These are phyloP conservation scores for Helarctos malayanus DNA, from an alignment of 2,797 vertebrate species.

Conservation along the genomic window DNA sequence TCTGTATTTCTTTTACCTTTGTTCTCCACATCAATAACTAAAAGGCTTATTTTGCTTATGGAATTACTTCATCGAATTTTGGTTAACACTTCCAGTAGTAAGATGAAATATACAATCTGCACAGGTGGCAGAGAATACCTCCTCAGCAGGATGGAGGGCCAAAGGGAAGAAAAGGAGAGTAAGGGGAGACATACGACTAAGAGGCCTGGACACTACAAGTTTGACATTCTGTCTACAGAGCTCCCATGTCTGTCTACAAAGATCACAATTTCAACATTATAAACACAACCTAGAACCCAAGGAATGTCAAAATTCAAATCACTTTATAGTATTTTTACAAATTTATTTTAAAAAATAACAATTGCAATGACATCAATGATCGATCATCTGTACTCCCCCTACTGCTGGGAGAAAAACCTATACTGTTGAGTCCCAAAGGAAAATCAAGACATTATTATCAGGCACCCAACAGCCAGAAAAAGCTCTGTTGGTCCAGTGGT, in stretches of 20 bases:
- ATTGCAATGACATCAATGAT: conserved; percentile 82
- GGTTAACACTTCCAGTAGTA: background rate
- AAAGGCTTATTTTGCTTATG: background rate
- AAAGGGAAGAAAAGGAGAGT: background rate
- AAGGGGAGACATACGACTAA: background rate
- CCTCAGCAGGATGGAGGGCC: background rate
- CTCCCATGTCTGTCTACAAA: background rate
- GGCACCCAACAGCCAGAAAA: conserved; percentile 78
- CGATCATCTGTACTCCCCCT: conserved; percentile 78
- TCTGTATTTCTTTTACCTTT: background rate
- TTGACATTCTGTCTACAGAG: background rate
- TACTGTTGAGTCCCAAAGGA: conserved; percentile 71
- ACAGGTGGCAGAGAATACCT: background rate
- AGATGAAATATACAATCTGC: background rate
- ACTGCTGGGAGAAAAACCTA: conserved; percentile 44
- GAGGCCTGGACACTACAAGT: background rate
- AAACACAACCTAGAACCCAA: background rate
- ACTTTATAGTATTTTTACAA: conserved; percentile 81
- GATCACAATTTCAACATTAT: background rate
- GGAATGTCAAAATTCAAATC: conserved; percentile 48
- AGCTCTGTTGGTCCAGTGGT: conserved; percentile 69
- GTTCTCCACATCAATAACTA: background rate
- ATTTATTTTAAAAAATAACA: conserved; percentile 86
- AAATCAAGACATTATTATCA: conserved; percentile 80
- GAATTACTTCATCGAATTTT: conserved; percentile 15